Conservation (phyloP, 2,113 vertebrate species). For the Callorhinus ursinus region DNA sequence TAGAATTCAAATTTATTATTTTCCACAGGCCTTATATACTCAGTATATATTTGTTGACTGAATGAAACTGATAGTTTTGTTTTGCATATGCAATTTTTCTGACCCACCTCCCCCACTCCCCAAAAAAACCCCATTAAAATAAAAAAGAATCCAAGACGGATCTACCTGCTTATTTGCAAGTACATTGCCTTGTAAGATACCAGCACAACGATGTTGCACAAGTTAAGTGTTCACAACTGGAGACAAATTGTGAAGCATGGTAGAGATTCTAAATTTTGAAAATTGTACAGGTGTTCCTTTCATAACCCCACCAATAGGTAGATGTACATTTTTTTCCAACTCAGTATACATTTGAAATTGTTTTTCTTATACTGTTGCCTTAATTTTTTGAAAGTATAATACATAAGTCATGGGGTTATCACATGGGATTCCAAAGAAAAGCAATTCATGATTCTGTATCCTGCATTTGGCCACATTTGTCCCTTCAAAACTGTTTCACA, state of each 20-base stretch:
- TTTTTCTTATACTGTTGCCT: neutral
- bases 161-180: conserved; percentile 35
- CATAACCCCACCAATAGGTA: neutral
- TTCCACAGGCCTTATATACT: neutral
- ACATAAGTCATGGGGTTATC: neutral
- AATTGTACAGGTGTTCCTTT: neutral
- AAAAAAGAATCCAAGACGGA: neutral
- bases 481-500: neutral
- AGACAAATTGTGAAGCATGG: neutral
- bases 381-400: neutral
- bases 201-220: neutral
- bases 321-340: neutral
- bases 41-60: conserved; percentile 31
- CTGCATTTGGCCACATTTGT: neutral
- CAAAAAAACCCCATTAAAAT: conserved; percentile 2
- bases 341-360: neutral
- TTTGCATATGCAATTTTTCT: conserved; percentile 50
- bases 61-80: conserved; percentile 19
- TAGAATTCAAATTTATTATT: neutral
- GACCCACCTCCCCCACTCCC: neutral
- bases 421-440: neutral
- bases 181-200: accelerated
- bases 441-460: neutral
- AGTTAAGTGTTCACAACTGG: neutral
- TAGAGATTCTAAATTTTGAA: neutral